Conservation (phyloP, 2,888 invertebrate genomes). For the Erannis defoliaria region DNA sequence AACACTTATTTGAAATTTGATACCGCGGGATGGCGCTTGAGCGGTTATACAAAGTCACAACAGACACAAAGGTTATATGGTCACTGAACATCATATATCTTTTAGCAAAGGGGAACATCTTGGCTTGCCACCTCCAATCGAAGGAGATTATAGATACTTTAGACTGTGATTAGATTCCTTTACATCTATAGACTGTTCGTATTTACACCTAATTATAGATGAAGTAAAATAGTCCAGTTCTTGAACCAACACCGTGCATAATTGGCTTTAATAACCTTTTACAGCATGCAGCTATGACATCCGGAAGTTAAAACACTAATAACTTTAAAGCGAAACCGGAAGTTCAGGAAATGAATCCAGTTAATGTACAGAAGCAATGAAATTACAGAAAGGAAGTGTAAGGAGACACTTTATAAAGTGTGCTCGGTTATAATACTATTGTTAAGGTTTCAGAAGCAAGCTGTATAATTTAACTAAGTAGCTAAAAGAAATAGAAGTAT, state of each 20-base stretch:
- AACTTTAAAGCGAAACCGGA: constrained; percentile 35
- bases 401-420: constrained; percentile 35
- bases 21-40: too few species aligned
- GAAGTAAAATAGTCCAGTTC: not conserved
- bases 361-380: constrained; percentile 43
- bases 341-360: constrained; percentile 43
- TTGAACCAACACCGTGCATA: not conserved
- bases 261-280: constrained; percentile 9
- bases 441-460: constrained; percentile 8
- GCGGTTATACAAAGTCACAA: too few species aligned
- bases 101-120: too few species aligned
- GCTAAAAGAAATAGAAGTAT: not conserved
- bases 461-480: constrained; percentile 3
- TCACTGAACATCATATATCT: too few species aligned
- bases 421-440: constrained; percentile 25
- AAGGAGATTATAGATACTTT: too few species aligned
- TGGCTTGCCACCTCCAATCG: too few species aligned
- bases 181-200: too few species aligned
- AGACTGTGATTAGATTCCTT: too few species aligned
- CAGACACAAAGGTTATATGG: too few species aligned
- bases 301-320: constrained; percentile 29
- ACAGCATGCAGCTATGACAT: constrained; percentile 3
- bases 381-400: constrained; percentile 43
- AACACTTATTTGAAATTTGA: too few species aligned
- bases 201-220: too few species aligned